Evolutionary conservation across 2,888 invertebrate species (phyloP).

Genomic region (Crocallis elinguaria): DNA sequence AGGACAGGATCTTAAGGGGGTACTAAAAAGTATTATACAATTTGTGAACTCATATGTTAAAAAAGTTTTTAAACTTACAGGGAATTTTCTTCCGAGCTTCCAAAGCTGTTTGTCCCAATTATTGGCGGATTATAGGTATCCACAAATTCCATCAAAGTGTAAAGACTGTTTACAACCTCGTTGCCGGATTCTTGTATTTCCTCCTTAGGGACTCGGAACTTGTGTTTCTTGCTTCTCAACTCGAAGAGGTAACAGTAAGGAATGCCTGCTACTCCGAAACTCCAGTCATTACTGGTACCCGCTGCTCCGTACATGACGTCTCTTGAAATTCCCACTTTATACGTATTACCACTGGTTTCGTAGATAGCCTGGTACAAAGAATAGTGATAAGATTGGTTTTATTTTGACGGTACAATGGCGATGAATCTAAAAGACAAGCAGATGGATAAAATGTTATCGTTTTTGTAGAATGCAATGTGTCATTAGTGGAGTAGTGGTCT

Average conservation of each 20-base stretch:
- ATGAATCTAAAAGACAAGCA: background rate
- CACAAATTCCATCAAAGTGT: constrained; percentile 70
- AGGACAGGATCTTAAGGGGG: too few relatives aligned
- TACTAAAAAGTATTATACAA: background rate
- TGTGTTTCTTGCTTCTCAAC: constrained; percentile 68
- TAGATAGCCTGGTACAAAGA: constrained; percentile 62
- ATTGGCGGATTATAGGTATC: constrained; percentile 47
- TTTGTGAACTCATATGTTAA: background rate
- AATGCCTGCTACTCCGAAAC: constrained; percentile 65
- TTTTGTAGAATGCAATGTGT: too few relatives aligned
- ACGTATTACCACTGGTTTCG: constrained; percentile 64
- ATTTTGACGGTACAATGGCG: too few relatives aligned
- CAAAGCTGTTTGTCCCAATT: background rate
- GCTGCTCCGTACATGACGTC: constrained; percentile 75
- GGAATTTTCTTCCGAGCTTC: background rate
- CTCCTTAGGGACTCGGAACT: constrained; percentile 64
- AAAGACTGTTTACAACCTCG: constrained; percentile 64
- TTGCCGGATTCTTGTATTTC: constrained; percentile 69
- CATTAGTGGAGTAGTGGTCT: too few relatives aligned
- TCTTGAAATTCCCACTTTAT: constrained; percentile 74
- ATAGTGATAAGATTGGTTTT: constrained; percentile 19
- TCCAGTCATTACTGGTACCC: constrained; percentile 74
- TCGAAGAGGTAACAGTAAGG: constrained; percentile 76
- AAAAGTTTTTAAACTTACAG: background rate
- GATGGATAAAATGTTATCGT: background rate